These are phyloP conservation scores for Nysson spinosus DNA, from an alignment of 2,888 invertebrate species.

Conservation along the genomic window DNA sequence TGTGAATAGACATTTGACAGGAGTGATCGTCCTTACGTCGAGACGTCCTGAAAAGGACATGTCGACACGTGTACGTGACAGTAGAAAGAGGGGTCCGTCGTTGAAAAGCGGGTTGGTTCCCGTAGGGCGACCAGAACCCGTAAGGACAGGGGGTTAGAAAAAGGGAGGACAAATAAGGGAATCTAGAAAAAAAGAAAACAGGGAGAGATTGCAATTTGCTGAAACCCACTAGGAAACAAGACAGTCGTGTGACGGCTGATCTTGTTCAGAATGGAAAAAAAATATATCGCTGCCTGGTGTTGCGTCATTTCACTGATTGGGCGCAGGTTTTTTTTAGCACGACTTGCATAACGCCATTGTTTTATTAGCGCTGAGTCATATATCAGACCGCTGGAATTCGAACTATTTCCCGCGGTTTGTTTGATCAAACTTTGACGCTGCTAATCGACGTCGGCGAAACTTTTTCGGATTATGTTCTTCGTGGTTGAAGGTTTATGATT, in stretches of 20 bases:
- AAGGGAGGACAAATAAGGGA: conserved; percentile 52
- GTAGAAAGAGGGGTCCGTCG: conserved; percentile 32
- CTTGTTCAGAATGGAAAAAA: conserved; percentile 25
- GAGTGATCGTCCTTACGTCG: conserved; percentile 18
- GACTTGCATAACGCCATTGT: not conserved
- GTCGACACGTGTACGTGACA: conserved; percentile 54
- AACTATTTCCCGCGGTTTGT: conserved; percentile 20
- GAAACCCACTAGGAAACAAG: conserved; percentile 52
- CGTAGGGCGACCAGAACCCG: conserved; percentile 15
- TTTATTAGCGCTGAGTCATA: conserved; percentile 17
- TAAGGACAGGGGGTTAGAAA: conserved; percentile 3
- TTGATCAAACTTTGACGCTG: not conserved
- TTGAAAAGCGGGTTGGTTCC: conserved; percentile 37
- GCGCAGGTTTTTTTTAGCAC: conserved; percentile 10
- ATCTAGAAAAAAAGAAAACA: conserved; percentile 44
- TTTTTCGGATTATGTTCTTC: too few species aligned
- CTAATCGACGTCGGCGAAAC: conserved; percentile 14
- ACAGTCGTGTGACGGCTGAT: conserved; percentile 49
- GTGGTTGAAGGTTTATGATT: too few species aligned
- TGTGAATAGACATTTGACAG: conserved; percentile 2
- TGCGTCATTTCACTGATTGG: conserved; percentile 42
- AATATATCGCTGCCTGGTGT: conserved; percentile 30
- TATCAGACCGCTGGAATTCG: conserved; percentile 10
- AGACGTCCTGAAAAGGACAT: conserved; percentile 43
- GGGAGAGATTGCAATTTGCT: conserved; percentile 57